Base-by-base conservation (phyloP, 2,113 vertebrate genomes). In the Bufo bufo region DNA sequence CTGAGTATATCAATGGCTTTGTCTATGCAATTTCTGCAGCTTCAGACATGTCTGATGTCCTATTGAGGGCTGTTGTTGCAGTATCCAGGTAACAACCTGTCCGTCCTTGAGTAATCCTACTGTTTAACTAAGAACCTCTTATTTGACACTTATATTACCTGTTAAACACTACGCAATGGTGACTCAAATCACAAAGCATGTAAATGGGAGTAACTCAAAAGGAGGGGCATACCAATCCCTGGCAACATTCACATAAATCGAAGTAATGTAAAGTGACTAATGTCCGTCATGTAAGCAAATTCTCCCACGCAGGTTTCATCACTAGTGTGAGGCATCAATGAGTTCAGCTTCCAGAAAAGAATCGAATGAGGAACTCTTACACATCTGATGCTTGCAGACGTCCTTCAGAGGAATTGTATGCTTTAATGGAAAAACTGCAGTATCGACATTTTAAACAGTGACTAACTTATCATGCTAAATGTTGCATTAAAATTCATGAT, bases 11-110 rank as follows among this genome's bases (percentile, higher is more conserved):
- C 6, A 43, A 61, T 19, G 9, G 10, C 6, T 17, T 81, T 19
- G 10, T 8, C 16, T 17, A 80, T 16, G n/a, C 17, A 82, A 82
- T 63, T 11, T 16, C 79, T 82, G 79, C 79, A 82, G 43, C 20
- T 82, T 63, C 3, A 82, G 80, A 82, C 80, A 82, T 65, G 80
- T 23, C 19, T 65, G 17, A 65, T 19, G 9, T 63, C 58, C 12
- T n/a, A 65, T 12, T 82, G 16, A 45, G 17, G 19, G 65, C 17
- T 82, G 80, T 82, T 82, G 43, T 50, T 82, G 58, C 10, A 10
- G 82, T 84, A 33, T 84, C 82, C 63, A 71, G 82, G 82, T 69
- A 71, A 84, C 49, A 69, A 16, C 49, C 50, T 84, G 63, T 54
- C 45, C 54, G 1, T 47, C n/a, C 49, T 23, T 71, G 63, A 16